Conservation (phyloP, 2,113 vertebrate genomes). For the Sapayoa aenigma region DNA sequence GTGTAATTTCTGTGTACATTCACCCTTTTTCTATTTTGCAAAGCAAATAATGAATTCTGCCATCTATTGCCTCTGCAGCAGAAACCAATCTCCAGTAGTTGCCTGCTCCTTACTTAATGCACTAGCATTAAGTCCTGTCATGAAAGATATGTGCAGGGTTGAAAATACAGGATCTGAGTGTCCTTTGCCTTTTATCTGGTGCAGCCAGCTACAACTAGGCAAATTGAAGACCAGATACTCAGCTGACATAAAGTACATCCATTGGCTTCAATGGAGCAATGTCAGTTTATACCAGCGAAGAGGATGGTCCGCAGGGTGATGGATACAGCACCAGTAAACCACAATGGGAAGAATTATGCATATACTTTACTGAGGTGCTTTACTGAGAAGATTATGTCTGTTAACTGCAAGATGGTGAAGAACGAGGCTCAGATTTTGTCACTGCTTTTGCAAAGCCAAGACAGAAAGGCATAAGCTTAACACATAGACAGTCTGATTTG, state of each 20-base stretch:
- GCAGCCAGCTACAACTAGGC: not conserved
- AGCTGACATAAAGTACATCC: not conserved
- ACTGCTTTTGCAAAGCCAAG: slow-evolving; percentile 11
- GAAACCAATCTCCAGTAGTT: not conserved
- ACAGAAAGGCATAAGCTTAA: not conserved
- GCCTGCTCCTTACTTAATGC: not conserved
- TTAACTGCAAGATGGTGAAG: not conserved
- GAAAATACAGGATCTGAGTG: not conserved
- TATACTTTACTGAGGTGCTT: not conserved
- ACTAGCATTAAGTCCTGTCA: not conserved
- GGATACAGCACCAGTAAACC: not conserved
- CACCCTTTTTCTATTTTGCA: slow-evolving; percentile 15
- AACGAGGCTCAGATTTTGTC: not conserved
- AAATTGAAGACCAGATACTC: not conserved
- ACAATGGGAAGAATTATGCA: not conserved
- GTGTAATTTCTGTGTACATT: slow-evolving; percentile 34
- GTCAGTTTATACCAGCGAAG: not conserved
- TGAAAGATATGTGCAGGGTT: not conserved
- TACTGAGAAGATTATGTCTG: not conserved
- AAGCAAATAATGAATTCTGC: slow-evolving; percentile 25
- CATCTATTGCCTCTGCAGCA: slow-evolving; percentile 15
- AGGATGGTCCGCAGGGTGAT: not conserved
- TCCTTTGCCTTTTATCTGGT: not conserved
- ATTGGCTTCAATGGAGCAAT: not conserved
- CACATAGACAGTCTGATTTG: not conserved